Base-by-base conservation (phyloP, 1,140 invertebrate species). In the Papilio xuthus region DNA sequence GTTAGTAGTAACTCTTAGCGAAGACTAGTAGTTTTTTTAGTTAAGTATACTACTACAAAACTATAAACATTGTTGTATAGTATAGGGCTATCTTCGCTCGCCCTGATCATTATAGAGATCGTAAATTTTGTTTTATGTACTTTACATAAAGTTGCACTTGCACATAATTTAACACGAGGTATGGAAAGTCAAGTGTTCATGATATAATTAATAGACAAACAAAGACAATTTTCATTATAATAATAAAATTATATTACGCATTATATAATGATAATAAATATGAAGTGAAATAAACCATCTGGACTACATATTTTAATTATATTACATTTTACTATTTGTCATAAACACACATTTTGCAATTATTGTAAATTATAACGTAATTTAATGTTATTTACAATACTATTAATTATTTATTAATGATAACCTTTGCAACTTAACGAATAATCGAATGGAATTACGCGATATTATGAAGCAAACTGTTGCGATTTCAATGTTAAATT, bases 381-480 rank as follows among this genome's bases (percentile, higher is more conserved):
- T 60, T 60, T 60, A 60, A 60, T 67, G 23, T 67, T 67, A 67
- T 67, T 67, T 67, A 67, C 60, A 67, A 28, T 67, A 26, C 60
- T 28, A 18, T 32, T 67, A 28, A 67, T 67, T 67, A 28, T 67
- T 67, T 28, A 67, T 67, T 32, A 67, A 15, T 28, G 60, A 67
- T 67, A 67, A 67, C 60, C 60, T 67, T 32, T 67, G 4, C 13
- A 23, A 67, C 6, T 26, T 28, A 28, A 67, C 26, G 26, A 67
- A 67, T 67, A 67, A 32, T 67, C 26, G 13, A 28, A 67, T 67
- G 13, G 12, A 67, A 67, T 28, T 32, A 28, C 23, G 60, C 26
- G 4, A 28, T 28, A 26, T 28, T 67, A 15, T 28, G 15, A 67
- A 67, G 0, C 12, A 28, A 18, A 2, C n/a, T 0, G 18, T n/a